Evolutionary conservation across 1,140 invertebrate genomes (phyloP).

Genomic region (Caerostris extrusa): DNA sequence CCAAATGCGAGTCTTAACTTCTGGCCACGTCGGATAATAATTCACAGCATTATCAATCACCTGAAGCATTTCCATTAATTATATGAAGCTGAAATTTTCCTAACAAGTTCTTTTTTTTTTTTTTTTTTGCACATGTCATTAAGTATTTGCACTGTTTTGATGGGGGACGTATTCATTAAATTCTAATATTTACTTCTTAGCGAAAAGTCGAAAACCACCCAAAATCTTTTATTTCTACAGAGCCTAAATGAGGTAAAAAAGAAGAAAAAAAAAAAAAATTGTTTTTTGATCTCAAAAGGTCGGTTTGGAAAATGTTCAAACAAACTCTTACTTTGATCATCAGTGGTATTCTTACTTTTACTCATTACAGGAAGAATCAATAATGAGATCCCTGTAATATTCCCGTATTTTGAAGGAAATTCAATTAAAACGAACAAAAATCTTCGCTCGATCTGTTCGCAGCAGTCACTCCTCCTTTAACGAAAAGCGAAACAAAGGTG

Average conservation of each 20-base stretch:
- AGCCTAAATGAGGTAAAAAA: not conserved
- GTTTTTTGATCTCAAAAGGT: conserved; percentile 30
- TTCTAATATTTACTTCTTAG: conserved; percentile 29
- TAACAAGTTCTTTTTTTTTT: conserved; percentile 20
- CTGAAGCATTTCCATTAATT: not conserved
- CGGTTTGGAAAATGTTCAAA: conserved; percentile 10
- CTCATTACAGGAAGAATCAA: conserved; percentile 39
- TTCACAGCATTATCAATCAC: conserved; percentile 16
- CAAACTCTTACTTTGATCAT: conserved; percentile 34
- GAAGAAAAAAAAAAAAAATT: not conserved
- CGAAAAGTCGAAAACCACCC: not conserved
- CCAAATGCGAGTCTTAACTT: not conserved
- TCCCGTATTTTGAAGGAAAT: conserved; percentile 53
- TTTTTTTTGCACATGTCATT: conserved; percentile 23
- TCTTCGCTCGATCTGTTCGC: conserved; percentile 1
- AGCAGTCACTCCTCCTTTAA: conserved; percentile 4
- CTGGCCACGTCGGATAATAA: not conserved
- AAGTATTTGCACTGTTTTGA: not conserved
- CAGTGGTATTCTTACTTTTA: conserved; percentile 31
- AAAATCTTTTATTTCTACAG: not conserved
- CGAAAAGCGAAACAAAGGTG: conserved; percentile 33
- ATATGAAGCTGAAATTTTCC: not conserved
- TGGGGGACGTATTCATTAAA: conserved; percentile 30
- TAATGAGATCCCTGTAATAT: conserved; percentile 40
- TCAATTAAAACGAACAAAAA: conserved; percentile 62